Evolutionary conservation across 2,888 invertebrate species (phyloP).

Genomic region (Idaea straminata): DNA sequence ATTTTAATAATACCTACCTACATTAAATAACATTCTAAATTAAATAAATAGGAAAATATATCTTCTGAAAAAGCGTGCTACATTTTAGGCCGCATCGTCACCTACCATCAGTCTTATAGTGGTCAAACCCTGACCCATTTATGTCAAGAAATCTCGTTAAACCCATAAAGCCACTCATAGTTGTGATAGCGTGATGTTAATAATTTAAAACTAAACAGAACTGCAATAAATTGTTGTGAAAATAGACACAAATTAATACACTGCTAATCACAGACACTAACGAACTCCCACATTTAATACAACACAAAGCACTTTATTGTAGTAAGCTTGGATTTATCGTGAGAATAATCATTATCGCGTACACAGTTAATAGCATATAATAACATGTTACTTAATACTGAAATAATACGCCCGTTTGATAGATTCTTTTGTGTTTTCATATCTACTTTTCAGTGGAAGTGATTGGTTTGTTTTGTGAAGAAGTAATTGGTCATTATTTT

Average conservation of each 20-base stretch:
- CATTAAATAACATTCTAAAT: too few relatives aligned
- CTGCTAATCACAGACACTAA: not conserved
- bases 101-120: too few relatives aligned
- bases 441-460: not conserved
- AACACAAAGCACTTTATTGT: not conserved
- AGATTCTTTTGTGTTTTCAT: not conserved
- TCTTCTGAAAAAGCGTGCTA: too few relatives aligned
- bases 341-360: not conserved
- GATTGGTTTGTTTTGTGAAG: not conserved
- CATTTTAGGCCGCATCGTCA: too few relatives aligned
- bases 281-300: not conserved
- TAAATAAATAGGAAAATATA: too few relatives aligned
- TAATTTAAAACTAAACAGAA: not conserved
- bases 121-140: too few relatives aligned
- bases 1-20: too few relatives aligned
- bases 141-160: not conserved
- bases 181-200: not conserved
- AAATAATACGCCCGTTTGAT: not conserved
- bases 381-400: not conserved
- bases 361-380: not conserved
- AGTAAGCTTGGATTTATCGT: not conserved
- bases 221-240: conserved; percentile 1
- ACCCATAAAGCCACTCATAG: not conserved
- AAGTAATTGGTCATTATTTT: not conserved
- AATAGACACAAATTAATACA: not conserved